Base-by-base conservation (phyloP, 2,888 invertebrate species). In the Patella pellucida region DNA sequence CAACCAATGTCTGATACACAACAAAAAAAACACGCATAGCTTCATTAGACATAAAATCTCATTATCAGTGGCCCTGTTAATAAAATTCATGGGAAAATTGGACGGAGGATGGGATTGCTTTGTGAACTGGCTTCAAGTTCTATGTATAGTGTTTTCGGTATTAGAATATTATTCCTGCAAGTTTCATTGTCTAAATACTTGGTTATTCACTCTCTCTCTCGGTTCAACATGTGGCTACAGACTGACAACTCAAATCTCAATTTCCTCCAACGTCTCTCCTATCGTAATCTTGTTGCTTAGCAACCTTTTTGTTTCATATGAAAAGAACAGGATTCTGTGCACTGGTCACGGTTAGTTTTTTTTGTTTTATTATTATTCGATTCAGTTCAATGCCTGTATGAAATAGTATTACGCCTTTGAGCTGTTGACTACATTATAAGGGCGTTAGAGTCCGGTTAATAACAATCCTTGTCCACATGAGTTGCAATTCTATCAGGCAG, bases 291-390 rank as follows among this genome's bases (percentile, higher is more conserved):
- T n/a, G 76, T 76, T 76, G 74, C 74, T 56, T 74, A 50, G 76
- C 74, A 68, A 76, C 76, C 73, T 71, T 74, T 73, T 76, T 74
- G 74, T 76, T 73, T 73, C 73, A 62, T 23, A 41, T 31, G 62
- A 72, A 72, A 62, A 50, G 23, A 27, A 72, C 62, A 31, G 54
- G 56, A 67, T 72, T 72, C 72, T 62, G 19, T 31, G 41, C 41
- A 51, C 51, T 69, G 69, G 69, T 69, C 41, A 50, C 69, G 69
- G 41, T 69, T n/a, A 50, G 31, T 23, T n/a, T 27, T 69, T 69
- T 69, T 51, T 7, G 7, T 41, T 41, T 41, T 41, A 41, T 41
- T 41, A 41, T 69, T 50, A 69, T 69, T 69, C 50, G 41, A 69
- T 69, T 69, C 62, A 62, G 19, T 62, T 62, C 23, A 23, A 12